Percentiles rank a stretch among this genome's conserved stretches.
Conservation (phyloP, 2,797 vertebrate genomes). For the Toxotes lorentzi region DNA sequence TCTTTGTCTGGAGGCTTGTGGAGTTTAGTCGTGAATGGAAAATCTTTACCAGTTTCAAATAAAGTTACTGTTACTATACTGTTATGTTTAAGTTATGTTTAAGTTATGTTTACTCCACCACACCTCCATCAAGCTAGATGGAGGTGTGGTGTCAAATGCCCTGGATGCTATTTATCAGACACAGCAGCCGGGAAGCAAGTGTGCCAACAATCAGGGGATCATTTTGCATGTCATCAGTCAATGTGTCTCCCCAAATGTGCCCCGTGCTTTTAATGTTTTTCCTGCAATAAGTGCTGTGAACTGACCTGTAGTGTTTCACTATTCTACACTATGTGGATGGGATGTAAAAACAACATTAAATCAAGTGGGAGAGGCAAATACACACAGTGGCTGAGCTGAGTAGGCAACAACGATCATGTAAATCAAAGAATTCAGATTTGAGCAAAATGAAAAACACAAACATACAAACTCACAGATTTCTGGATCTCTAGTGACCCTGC, state of each 20-base stretch:
- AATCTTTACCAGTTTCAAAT: not conserved
- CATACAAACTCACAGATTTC: constrained; percentile 2
- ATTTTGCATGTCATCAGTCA: not conserved
- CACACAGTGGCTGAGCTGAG: not conserved
- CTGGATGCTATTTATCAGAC: too few relatives aligned
- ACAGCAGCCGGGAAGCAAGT: not conserved
- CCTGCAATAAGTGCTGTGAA: not conserved
- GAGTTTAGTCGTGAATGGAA: constrained; percentile 5
- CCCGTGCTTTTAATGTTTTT: not conserved
- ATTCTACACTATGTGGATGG: too few relatives aligned
- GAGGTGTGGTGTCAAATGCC: too few relatives aligned
- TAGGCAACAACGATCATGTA: constrained; percentile 2
- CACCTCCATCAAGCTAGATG: not conserved
- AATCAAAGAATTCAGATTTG: constrained; percentile 8
- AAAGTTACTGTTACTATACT: too few relatives aligned
- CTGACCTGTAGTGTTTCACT: not conserved
- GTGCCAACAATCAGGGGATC: not conserved
- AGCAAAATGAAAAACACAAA: not conserved
- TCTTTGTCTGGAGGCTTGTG: not conserved
- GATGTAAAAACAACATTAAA: not conserved
- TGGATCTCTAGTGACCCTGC: constrained; percentile 30
- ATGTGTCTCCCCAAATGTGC: too few relatives aligned
- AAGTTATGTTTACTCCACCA: not conserved
- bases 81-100: too few relatives aligned
- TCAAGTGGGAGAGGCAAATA: not conserved